Conservation (phyloP, 2,888 invertebrate genomes). For the Zelleria hepariella region DNA sequence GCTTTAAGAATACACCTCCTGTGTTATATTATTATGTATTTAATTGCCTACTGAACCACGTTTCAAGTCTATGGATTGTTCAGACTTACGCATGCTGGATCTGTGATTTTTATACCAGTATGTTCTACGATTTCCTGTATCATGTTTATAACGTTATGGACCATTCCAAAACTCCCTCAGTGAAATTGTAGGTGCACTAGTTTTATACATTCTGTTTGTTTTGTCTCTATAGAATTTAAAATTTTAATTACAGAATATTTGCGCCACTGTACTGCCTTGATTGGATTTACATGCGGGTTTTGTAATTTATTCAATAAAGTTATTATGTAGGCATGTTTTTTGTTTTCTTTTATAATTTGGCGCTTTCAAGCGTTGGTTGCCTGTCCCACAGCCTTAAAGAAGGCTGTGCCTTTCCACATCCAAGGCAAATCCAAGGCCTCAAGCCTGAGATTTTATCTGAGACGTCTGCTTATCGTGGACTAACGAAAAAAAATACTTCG, state of each 20-base stretch:
- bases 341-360: background rate
- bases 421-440: too few species aligned
- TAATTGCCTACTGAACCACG: conserved; percentile 2
- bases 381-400: too few species aligned
- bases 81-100: background rate
- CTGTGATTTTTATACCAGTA: background rate
- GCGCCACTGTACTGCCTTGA: conserved; percentile 44
- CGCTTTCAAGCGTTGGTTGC: too few species aligned
- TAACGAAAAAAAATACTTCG: too few species aligned
- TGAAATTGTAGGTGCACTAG: background rate
- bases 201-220: conserved; percentile 29
- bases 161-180: conserved; percentile 40
- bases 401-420: too few species aligned
- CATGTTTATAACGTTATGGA: conserved; percentile 18
- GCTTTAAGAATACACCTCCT: background rate
- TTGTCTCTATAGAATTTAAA: conserved; percentile 28
- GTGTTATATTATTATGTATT: background rate
- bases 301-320: conserved; percentile 66
- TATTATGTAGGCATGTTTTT: conserved; percentile 42
- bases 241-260: conserved; percentile 34
- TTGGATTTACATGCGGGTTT: conserved; percentile 45
- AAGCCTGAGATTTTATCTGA: too few species aligned
- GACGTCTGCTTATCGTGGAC: too few species aligned
- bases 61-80: background rate
- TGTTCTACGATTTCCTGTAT: background rate